A percentile compares a stretch with the other conserved stretches of the same genome.
Conservation (phyloP, 53 echinoderm and acorn worm species). For the Pentamera pediparva region DNA sequence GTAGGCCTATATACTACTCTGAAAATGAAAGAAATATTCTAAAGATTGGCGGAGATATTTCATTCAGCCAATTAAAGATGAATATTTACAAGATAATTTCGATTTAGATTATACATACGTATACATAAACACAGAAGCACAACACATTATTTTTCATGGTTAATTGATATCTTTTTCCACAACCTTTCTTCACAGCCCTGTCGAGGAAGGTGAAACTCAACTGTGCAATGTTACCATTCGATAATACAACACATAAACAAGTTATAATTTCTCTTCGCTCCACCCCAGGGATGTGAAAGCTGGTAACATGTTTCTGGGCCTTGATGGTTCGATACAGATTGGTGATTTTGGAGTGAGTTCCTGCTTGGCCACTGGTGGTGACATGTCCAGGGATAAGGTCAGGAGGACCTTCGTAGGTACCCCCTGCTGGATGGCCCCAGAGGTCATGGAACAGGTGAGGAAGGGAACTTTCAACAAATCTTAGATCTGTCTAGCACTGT, state of each 20-base stretch:
- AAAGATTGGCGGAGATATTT: too few species aligned
- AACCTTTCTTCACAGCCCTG: neutral
- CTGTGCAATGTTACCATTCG: too few species aligned
- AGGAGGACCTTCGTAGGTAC: constrained; percentile 94
- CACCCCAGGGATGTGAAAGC: constrained; percentile 87
- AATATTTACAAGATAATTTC: too few species aligned
- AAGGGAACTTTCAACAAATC: neutral
- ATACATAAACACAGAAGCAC: too few species aligned
- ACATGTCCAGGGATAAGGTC: constrained; percentile 88
- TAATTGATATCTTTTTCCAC: too few species aligned
- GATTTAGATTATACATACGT: too few species aligned
- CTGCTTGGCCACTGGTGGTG: constrained; percentile 87
- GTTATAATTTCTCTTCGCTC: neutral
- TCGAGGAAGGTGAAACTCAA: too few species aligned
- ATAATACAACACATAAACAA: too few species aligned
- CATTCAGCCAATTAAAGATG: too few species aligned
- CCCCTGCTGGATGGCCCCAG: constrained; percentile 99
- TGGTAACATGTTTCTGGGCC: constrained; percentile 82
- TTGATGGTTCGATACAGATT: constrained; percentile 69
- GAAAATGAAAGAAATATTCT: too few species aligned
- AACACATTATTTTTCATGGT: too few species aligned
- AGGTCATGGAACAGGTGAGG: constrained; percentile 98
- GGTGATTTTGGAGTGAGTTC: constrained; percentile 95
- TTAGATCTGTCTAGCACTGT: neutral
- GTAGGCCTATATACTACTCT: too few species aligned